These are phyloP conservation scores for Hemiprocne comata DNA, from an alignment of 2,113 vertebrate genomes.

Conservation along the genomic window DNA sequence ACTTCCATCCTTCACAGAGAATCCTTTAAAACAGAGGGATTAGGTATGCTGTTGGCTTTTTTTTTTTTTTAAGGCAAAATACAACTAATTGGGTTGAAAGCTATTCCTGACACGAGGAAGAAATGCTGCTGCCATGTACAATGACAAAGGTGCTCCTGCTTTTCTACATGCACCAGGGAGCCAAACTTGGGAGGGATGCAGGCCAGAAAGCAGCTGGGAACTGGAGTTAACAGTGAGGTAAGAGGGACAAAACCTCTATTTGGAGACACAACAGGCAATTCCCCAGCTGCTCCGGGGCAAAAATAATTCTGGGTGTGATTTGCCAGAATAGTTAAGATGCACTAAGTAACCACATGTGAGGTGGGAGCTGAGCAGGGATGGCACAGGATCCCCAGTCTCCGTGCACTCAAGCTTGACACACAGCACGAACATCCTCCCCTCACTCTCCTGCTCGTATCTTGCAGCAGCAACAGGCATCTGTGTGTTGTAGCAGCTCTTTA, in stretches of 20 bases:
- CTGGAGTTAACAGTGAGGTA: background rate
- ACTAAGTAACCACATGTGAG: accelerated
- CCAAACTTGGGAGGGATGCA: background rate
- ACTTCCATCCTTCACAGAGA: background rate
- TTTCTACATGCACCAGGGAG: accelerated
- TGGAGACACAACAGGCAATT: background rate
- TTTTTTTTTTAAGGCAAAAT: background rate
- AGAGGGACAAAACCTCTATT: background rate
- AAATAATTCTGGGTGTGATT: background rate
- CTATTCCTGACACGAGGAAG: background rate
- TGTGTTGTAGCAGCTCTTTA: background rate
- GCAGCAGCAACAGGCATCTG: background rate
- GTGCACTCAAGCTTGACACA: background rate
- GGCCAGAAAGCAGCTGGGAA: background rate
- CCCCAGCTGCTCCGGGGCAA: background rate
- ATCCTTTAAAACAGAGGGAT: background rate
- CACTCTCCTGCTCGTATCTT: background rate
- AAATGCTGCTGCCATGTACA: background rate
- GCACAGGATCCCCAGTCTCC: background rate
- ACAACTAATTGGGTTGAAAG: background rate
- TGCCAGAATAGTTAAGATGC: background rate
- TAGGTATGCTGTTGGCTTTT: too few relatives aligned
- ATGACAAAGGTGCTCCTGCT: background rate
- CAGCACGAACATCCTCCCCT: background rate
- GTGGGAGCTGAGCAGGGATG: background rate